Conservation (phyloP, 2,113 vertebrate genomes). For the Brachypodius melanocephalos region DNA sequence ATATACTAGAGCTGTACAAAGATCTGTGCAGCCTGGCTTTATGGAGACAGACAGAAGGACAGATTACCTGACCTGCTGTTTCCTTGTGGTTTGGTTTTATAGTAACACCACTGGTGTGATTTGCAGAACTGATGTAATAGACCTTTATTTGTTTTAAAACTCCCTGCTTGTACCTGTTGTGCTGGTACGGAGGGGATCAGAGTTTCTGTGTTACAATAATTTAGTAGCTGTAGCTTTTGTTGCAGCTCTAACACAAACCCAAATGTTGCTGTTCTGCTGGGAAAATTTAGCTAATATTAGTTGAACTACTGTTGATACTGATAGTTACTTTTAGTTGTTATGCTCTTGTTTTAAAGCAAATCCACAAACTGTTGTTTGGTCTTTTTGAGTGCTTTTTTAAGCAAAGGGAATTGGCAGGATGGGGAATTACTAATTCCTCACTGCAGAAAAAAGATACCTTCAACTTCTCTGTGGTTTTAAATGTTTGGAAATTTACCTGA, state of each 20-base stretch:
- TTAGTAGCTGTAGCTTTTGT: neutral
- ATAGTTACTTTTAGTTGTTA: neutral
- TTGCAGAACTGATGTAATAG: neutral
- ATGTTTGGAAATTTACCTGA: neutral
- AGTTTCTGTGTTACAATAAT: accelerated
- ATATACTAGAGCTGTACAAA: neutral
- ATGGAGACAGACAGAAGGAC: neutral
- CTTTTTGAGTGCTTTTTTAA: neutral
- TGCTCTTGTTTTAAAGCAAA: neutral
- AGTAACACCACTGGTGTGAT: neutral
- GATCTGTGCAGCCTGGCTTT: neutral
- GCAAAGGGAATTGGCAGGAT: neutral
- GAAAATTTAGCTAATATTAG: neutral
- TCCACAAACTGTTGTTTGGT: neutral
- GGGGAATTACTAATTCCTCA: neutral
- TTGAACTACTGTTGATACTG: neutral
- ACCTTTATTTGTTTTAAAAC: neutral
- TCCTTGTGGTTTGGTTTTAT: neutral
- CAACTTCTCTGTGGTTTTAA: neutral
- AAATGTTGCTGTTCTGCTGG: neutral
- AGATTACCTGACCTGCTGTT: neutral
- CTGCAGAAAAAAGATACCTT: neutral
- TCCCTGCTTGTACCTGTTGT: neutral
- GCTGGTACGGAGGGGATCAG: neutral
- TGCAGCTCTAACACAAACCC: neutral